phyloP scores from a whole-genome alignment of 1,140 invertebrate genomes.

The Aradophagus sp. region DNA sequence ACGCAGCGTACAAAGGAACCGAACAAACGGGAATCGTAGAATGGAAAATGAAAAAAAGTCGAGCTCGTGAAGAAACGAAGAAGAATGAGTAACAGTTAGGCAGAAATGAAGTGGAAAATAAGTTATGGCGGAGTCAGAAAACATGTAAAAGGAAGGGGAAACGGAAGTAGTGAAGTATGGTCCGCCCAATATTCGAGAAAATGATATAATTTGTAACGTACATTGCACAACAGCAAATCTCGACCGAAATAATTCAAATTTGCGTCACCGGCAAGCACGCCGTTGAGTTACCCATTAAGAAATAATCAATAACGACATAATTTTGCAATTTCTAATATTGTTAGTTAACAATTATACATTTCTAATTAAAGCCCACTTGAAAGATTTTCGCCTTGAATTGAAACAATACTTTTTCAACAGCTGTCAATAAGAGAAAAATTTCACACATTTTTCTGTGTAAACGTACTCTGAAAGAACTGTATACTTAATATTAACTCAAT shows the following conservation, averaged over 20 bases:
- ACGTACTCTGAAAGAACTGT: too few species aligned
- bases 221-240: slow-evolving; percentile 2
- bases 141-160: slow-evolving; percentile 23
- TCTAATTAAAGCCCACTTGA: too few species aligned
- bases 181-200: slow-evolving; percentile 11
- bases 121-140: slow-evolving; percentile 30
- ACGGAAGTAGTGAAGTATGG: slow-evolving; percentile 17
- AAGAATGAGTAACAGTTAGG: slow-evolving; percentile 24
- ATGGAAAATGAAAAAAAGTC: slow-evolving; percentile 27
- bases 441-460: too few species aligned
- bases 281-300: slow-evolving; percentile 2
- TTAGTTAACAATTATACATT: too few species aligned
- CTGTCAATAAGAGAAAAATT: too few species aligned
- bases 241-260: slow-evolving; percentile 15
- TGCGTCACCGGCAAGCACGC: slow-evolving; percentile 2
- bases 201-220: slow-evolving; percentile 26
- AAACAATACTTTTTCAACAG: too few species aligned
- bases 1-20: slow-evolving; percentile 10
- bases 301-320: background rate
- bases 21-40: slow-evolving; percentile 19
- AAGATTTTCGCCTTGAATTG: too few species aligned
- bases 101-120: slow-evolving; percentile 39
- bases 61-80: slow-evolving; percentile 16
- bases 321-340: too few species aligned
- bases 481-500: too few species aligned